phyloP scores from a whole-genome alignment of 2,113 vertebrate species.

The Grallaria varia region DNA sequence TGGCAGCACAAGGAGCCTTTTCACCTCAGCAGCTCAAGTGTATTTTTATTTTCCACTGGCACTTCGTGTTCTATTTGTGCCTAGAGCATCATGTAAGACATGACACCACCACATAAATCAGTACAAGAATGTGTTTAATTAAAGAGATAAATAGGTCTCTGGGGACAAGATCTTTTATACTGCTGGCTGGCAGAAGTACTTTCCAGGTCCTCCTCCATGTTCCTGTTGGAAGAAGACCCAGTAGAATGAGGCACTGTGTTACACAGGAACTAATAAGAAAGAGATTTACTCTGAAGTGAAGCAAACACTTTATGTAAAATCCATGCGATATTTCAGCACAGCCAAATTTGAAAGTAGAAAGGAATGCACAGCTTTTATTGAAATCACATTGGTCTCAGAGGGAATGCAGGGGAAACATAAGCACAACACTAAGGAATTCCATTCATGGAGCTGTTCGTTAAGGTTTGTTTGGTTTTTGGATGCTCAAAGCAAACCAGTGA shows the following conservation, averaged over 20 bases:
- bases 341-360: conserved; percentile 26
- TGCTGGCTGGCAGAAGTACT: neutral
- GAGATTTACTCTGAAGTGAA: neutral
- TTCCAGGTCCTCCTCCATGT: neutral
- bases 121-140: neutral
- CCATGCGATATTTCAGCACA: neutral
- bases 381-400: conserved; percentile 22
- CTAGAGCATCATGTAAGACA: neutral
- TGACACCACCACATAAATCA: neutral
- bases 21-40: neutral
- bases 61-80: neutral
- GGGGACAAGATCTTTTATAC: neutral
- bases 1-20: neutral
- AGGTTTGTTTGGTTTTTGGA: neutral
- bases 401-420: neutral
- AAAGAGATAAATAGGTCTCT: neutral
- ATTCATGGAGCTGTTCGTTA: conserved; percentile 36
- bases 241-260: neutral
- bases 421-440: conserved; percentile 10
- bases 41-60: neutral
- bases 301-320: neutral
- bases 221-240: neutral
- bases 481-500: neutral
- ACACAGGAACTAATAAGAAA: conserved; percentile 1
- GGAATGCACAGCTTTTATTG: conserved; percentile 38